Evolutionary conservation across 2,888 invertebrate genomes (phyloP).

Genomic region (Baccha elongata): DNA sequence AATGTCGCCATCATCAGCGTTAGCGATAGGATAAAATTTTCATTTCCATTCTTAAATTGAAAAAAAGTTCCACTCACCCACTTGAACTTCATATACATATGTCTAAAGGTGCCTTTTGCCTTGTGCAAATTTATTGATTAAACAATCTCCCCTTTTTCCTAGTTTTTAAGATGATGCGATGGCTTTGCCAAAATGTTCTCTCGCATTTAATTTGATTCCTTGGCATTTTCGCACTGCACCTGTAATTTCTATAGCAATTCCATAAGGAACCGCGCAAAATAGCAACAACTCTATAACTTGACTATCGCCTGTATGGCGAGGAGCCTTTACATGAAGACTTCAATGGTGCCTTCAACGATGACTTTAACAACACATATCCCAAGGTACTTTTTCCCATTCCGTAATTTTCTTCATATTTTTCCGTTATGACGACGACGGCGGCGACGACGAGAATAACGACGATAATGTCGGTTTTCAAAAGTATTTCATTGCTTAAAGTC

Average conservation of each 20-base stretch:
- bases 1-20: slow-evolving; percentile 9
- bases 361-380: slow-evolving; percentile 52
- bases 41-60: slow-evolving; percentile 37
- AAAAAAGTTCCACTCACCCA: slow-evolving; percentile 29
- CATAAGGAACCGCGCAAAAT: slow-evolving; percentile 60
- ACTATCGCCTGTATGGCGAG: background rate
- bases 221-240: slow-evolving; percentile 62
- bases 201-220: slow-evolving; percentile 70
- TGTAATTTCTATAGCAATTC: slow-evolving; percentile 64
- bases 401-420: slow-evolving; percentile 21
- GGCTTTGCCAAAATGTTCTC: slow-evolving; percentile 51
- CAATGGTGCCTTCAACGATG: slow-evolving; percentile 12
- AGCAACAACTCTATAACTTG: slow-evolving; percentile 60
- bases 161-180: background rate
- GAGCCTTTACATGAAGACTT: slow-evolving; percentile 1
- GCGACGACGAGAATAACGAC: slow-evolving; percentile 36
- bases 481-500: slow-evolving; percentile 66
- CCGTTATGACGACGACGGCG: slow-evolving; percentile 21
- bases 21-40: slow-evolving; percentile 14
- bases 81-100: background rate
- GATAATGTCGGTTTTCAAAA: slow-evolving; percentile 64
- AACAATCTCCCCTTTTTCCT: slow-evolving; percentile 38
- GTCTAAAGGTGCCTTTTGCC: background rate
- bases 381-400: slow-evolving; percentile 22
- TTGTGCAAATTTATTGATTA: slow-evolving; percentile 62